Percentiles rank a stretch among this genome's conserved stretches.
These are phyloP conservation scores for Megathymus violae DNA, from an alignment of 1,140 invertebrate species.

Conservation along the genomic window DNA sequence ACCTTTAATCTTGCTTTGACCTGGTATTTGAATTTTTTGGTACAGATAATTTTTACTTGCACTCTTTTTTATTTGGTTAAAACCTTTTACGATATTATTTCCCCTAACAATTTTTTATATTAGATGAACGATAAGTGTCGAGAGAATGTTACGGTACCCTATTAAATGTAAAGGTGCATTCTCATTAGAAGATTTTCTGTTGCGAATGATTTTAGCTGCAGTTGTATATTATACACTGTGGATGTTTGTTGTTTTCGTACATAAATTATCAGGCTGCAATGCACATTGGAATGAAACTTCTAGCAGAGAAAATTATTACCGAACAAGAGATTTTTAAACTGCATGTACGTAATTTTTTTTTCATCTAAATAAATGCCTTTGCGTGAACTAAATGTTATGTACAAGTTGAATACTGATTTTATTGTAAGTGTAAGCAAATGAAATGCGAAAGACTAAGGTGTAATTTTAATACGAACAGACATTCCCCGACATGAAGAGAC, in stretches of 20 bases:
- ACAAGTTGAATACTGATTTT: too few relatives aligned
- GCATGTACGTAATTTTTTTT: too few relatives aligned
- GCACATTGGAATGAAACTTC: background rate
- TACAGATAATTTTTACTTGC: slow-evolving; percentile 55
- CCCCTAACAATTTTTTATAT: slow-evolving; percentile 37
- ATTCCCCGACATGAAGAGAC: too few relatives aligned
- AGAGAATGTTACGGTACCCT: background rate
- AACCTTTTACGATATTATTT: slow-evolving; percentile 56
- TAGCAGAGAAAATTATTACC: background rate
- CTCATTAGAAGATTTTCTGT: slow-evolving; percentile 38
- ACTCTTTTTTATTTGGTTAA: slow-evolving; percentile 56
- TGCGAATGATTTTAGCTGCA: slow-evolving; percentile 47
- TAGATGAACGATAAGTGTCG: background rate
- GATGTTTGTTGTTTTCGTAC: slow-evolving; percentile 40
- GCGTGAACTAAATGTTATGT: too few relatives aligned
- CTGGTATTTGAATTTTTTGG: slow-evolving; percentile 35
- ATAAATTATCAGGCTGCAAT: slow-evolving; percentile 27
- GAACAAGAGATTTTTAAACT: too few relatives aligned
- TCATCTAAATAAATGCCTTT: too few relatives aligned
- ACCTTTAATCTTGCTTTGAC: background rate
- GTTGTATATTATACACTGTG: slow-evolving; percentile 47
- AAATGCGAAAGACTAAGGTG: too few relatives aligned
- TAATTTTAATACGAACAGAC: too few relatives aligned
- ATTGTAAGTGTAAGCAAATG: too few relatives aligned
- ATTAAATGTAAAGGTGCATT: slow-evolving; percentile 5